Conservation (phyloP, 2,113 vertebrate genomes). For the Spheniscus mendiculus region DNA sequence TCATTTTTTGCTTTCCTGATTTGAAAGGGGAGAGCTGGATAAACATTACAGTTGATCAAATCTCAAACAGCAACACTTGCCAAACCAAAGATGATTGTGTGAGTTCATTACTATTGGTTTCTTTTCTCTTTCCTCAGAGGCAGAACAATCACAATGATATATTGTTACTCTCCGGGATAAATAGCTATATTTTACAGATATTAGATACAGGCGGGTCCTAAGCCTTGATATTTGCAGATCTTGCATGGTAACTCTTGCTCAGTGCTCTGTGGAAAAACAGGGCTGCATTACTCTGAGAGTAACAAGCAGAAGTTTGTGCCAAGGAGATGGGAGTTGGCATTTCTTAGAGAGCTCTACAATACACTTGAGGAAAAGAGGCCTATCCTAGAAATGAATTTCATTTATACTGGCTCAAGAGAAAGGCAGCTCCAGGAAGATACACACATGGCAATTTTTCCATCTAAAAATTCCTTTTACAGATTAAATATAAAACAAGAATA, state of each 20-base stretch:
- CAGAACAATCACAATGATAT: not conserved
- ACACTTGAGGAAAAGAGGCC: not conserved
- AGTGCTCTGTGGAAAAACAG: not conserved
- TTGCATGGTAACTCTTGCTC: not conserved
- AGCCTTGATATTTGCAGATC: not conserved
- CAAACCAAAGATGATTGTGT: constrained; percentile 57
- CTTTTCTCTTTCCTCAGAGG: constrained; percentile 9
- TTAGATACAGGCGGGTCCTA: not conserved
- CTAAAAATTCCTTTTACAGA: not conserved
- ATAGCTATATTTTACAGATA: constrained; percentile 44
- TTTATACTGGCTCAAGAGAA: not conserved
- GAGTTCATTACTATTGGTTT: constrained; percentile 9
- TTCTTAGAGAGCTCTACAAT: constrained; percentile 11
- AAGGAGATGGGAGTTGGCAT: constrained; percentile 2
- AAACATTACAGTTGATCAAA: constrained; percentile 64
- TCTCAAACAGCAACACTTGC: constrained; percentile 37
- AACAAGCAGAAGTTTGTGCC: not conserved
- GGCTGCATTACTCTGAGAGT: not conserved
- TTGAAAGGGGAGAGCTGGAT: constrained; percentile 35
- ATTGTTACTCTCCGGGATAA: not conserved
- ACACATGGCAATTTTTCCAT: not conserved
- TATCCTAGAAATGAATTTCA: not conserved
- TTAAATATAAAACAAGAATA: not conserved
- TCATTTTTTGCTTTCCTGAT: not conserved
- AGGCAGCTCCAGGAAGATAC: not conserved